These are phyloP conservation scores for Onychomys leucogaster DNA, from an alignment of 2,797 vertebrate species.

Conservation along the genomic window DNA sequence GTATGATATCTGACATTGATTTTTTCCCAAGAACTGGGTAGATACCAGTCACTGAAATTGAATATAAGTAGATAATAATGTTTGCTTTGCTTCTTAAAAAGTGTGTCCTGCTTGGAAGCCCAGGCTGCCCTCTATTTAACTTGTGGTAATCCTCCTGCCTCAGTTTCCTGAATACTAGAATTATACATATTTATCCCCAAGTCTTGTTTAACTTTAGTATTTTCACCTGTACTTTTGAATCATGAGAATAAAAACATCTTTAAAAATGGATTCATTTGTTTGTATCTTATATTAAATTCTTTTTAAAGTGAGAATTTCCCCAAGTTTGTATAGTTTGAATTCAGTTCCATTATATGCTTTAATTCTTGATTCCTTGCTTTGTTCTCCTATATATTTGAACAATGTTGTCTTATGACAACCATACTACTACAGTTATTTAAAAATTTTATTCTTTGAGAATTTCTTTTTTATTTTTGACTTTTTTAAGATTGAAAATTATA, in stretches of 20 bases:
- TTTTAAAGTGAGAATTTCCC: neutral
- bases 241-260: neutral
- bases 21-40: neutral
- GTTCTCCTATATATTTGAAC: neutral
- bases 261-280: neutral
- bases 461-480: neutral
- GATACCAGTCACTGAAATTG: neutral
- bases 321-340: neutral
- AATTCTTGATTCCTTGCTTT: neutral
- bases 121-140: neutral
- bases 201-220: neutral
- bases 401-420: neutral
- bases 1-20: neutral
- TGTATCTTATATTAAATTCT: neutral
- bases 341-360: neutral
- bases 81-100: neutral
- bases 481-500: neutral
- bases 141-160: neutral
- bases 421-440: neutral
- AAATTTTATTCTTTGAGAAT: neutral
- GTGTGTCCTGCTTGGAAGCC: neutral
- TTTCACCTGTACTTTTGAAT: conserved; percentile 27
- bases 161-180: neutral
- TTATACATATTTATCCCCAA: neutral
- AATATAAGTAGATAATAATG: neutral